Conservation (phyloP, 2,888 invertebrate genomes). For the Eilema caniola region DNA sequence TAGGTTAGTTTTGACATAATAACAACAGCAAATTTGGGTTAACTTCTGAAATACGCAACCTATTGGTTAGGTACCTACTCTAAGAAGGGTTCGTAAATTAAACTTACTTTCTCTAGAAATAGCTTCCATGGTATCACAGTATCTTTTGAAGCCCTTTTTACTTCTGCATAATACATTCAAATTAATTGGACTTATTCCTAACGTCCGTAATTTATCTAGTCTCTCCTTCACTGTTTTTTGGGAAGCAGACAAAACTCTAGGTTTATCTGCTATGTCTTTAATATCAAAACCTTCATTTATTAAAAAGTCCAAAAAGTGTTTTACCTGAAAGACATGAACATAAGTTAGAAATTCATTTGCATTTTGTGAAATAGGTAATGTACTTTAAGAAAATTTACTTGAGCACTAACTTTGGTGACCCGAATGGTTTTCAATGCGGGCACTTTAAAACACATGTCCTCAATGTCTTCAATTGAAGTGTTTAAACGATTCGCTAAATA, state of each 20-base stretch:
- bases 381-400: neutral
- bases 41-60: too few species aligned
- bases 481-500: conserved; percentile 86
- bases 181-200: conserved; percentile 80
- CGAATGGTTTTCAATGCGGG: conserved; percentile 85
- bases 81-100: neutral
- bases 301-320: conserved; percentile 87
- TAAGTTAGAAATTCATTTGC: conserved; percentile 8
- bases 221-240: conserved; percentile 85
- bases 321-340: conserved; percentile 74
- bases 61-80: neutral
- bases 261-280: conserved; percentile 84
- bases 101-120: conserved; percentile 45
- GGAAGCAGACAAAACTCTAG: conserved; percentile 86
- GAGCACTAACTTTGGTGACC: conserved; percentile 82
- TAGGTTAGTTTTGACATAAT: too few species aligned
- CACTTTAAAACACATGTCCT: conserved; percentile 81
- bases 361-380: neutral
- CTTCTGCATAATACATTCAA: conserved; percentile 87
- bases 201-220: conserved; percentile 77
- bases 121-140: conserved; percentile 67
- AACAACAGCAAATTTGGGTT: too few species aligned
- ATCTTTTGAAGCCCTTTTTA: conserved; percentile 84
- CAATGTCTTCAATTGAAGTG: conserved; percentile 76
- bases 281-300: conserved; percentile 82